phyloP scores from a whole-genome alignment of 2,113 vertebrate species.

The Osmerus eperlanus region DNA sequence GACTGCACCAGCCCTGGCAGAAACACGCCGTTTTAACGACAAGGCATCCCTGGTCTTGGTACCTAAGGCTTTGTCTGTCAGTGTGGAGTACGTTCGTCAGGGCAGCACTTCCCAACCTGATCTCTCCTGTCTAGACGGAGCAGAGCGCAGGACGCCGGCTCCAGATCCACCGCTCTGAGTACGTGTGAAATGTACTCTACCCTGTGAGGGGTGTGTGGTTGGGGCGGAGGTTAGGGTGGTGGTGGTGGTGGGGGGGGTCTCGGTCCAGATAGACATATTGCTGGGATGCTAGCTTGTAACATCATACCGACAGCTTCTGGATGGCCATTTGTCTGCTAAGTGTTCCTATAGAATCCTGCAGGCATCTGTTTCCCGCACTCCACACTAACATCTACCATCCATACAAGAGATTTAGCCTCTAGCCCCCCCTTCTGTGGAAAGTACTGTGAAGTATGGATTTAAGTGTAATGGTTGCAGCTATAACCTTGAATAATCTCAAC shows the following conservation, averaged over 20 bases:
- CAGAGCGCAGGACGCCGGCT: too few relatives aligned
- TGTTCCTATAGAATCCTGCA: constrained; percentile 41
- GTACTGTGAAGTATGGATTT: constrained; percentile 61
- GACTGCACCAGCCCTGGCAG: not conserved
- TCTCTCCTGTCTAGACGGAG: not conserved
- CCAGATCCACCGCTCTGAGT: too few relatives aligned
- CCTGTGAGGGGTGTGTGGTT: too few relatives aligned
- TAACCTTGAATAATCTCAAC: constrained; percentile 51
- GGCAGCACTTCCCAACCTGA: not conserved
- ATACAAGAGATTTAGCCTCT: constrained; percentile 29
- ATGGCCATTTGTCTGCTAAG: constrained; percentile 40
- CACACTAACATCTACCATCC: not conserved
- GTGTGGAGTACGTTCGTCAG: not conserved
- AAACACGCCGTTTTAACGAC: not conserved
- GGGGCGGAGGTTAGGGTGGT: too few relatives aligned
- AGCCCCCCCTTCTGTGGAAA: constrained; percentile 19
- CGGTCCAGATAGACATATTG: constrained; percentile 29
- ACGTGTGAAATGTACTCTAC: too few relatives aligned
- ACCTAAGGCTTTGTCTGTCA: not conserved
- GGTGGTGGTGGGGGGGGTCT: not conserved
- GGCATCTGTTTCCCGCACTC: too few relatives aligned
- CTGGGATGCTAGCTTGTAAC: constrained; percentile 14
- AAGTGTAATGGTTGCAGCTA: constrained; percentile 17
- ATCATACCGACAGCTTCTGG: constrained; percentile 15
- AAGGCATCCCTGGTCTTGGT: not conserved